Evolutionary conservation across 2,797 vertebrate genomes (phyloP).

Genomic region (Pagetopsis macropterus): DNA sequence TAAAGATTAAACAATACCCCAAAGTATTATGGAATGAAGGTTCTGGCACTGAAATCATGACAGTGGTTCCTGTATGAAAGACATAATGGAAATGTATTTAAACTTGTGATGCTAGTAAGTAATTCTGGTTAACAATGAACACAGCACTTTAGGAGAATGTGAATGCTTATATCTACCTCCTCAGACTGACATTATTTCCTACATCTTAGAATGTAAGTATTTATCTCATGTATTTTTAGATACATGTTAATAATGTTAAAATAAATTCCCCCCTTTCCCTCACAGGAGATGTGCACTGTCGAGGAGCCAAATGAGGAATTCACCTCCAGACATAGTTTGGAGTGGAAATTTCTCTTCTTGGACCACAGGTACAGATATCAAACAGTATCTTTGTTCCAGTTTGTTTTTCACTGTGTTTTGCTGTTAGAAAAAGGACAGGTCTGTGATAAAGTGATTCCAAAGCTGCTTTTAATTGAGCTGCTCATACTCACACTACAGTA

Average conservation of each 20-base stretch:
- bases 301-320: constrained; percentile 97
- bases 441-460: background rate
- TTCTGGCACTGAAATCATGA: background rate
- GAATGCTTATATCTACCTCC: background rate
- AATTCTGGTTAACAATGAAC: background rate
- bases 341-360: constrained; percentile 98
- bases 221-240: background rate
- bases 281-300: constrained; percentile 97
- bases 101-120: background rate
- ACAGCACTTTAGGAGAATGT: background rate
- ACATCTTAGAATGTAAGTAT: background rate
- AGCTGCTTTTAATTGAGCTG: background rate
- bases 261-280: background rate
- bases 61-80: background rate
- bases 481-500: too few relatives aligned
- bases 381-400: background rate
- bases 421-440: background rate
- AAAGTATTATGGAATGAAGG: background rate
- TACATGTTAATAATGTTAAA: constrained; percentile 4
- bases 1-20: background rate
- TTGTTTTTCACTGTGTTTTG: background rate
- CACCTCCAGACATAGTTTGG: constrained; percentile 97
- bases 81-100: background rate
- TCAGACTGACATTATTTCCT: background rate
- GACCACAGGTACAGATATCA: constrained; percentile 90